Conservation (phyloP, 2,888 invertebrate species). For the Limnephilus lunatus region DNA sequence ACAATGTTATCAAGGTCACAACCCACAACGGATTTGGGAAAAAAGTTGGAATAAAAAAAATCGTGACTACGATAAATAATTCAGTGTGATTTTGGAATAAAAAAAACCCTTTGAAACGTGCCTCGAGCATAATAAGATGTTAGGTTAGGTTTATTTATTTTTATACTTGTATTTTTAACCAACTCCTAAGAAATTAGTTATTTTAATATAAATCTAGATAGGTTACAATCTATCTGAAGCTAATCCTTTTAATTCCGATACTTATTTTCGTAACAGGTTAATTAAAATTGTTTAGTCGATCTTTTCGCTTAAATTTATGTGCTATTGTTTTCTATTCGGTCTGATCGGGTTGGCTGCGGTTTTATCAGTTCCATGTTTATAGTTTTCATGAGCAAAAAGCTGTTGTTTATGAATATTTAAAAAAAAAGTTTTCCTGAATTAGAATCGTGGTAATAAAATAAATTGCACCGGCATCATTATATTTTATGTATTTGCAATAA, state of each 20-base stretch:
- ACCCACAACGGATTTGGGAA: background rate
- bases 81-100: background rate
- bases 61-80: background rate
- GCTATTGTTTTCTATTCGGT: background rate
- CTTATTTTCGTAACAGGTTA: background rate
- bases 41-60: background rate
- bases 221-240: background rate
- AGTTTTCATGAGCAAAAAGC: background rate
- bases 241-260: background rate
- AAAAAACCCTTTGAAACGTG: background rate
- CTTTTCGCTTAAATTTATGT: background rate
- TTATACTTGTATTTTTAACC: too few relatives aligned
- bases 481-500: background rate
- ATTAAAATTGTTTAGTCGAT: background rate
- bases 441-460: too few relatives aligned
- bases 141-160: background rate
- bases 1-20: background rate
- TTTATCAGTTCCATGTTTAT: background rate
- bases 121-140: background rate
- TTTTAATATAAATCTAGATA: background rate
- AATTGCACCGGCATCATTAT: background rate
- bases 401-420: background rate
- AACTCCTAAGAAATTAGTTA: background rate
- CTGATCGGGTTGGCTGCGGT: background rate
- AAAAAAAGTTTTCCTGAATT: background rate